Conservation (phyloP, 2,797 vertebrate species). For the Sandelia bainsii region DNA sequence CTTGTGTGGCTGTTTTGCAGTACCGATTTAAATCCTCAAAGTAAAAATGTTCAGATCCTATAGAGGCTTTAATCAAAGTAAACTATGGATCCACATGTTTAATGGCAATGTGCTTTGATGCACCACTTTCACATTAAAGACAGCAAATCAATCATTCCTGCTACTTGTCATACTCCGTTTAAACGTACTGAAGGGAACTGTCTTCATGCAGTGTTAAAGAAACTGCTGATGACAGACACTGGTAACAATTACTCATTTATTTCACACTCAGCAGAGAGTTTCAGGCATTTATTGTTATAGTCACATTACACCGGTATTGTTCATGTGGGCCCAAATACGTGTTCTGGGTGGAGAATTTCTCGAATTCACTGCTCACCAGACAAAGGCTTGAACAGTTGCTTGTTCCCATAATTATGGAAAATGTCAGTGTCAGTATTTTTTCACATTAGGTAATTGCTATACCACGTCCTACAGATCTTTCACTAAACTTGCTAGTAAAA, state of each 20-base stretch:
- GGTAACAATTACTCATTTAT: slow-evolving; percentile 2
- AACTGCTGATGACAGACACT: slow-evolving; percentile 4
- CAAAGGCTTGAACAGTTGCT: not conserved
- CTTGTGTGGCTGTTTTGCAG: slow-evolving; percentile 2
- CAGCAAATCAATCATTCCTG: slow-evolving; percentile 28
- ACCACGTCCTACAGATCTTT: not conserved
- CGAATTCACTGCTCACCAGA: not conserved
- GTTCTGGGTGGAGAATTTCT: not conserved
- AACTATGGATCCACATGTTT: slow-evolving; percentile 21
- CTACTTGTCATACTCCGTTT: slow-evolving; percentile 6
- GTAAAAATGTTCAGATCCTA: not conserved
- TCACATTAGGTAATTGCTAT: slow-evolving; percentile 13
- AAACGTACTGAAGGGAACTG: slow-evolving; percentile 18
- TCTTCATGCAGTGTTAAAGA: slow-evolving; percentile 2
- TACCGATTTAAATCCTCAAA: not conserved
- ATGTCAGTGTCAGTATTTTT: slow-evolving; percentile 21
- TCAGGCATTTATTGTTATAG: not conserved
- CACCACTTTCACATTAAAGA: slow-evolving; percentile 14
- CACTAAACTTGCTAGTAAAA: not conserved
- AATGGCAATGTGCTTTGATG: slow-evolving; percentile 17
- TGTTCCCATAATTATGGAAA: slow-evolving; percentile 17
- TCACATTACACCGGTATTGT: not conserved
- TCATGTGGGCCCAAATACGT: slow-evolving; percentile 16
- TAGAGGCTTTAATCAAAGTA: slow-evolving; percentile 17
- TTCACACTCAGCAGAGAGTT: slow-evolving; percentile 6